Evolutionary conservation across 2,113 vertebrate genomes (phyloP), one percentile per base, ranked within the genome.

Genomic region (Gymnorhina tibicen): DNA sequence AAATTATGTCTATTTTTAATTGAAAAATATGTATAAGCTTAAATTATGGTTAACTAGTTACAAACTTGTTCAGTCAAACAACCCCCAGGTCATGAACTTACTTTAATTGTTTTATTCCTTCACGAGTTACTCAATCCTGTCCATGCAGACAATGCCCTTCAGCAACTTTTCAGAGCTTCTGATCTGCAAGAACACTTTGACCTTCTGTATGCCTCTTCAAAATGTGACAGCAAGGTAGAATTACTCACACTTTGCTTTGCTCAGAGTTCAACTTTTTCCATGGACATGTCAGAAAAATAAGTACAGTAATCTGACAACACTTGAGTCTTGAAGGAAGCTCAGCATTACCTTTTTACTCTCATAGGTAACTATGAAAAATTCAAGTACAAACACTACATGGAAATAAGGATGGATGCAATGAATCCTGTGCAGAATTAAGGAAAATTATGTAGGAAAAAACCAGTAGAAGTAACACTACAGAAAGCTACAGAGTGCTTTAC

Each of bases 211-310:
- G 42, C 16, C 64, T 80, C 92, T 93, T 83, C 79, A 90, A 79
- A 90, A 83, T 78, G n/a, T 68, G 60, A 94, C 56, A 93, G 59
- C 33, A 53, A 93, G 75, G 50, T 70, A 92, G 62, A 92, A 94
- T 94, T 91, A 87, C 58, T 85, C 77, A 87, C 53, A 53, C 16
- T 63, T 21, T 50, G 22, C 52, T 90, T 69, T 95, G 28, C 63
- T 80, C 27, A 72, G 49, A 93, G 82, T 60, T 90, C 70, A 68
- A 26, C 21, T n/a, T 92, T 90, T 80, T 74, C 86, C 41, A 39
- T 10, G 44, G 35, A 56, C 27, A 13, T 22, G 21, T 64, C 83
- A 93, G 47, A 75, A 88, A 87, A 85, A 73, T 8, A 80, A 30
- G 70, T 73, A 69, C 32, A 49, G 35, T 50, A 85, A 67, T 80